Base-by-base conservation (phyloP, 2,797 vertebrate genomes). In the Gallinago nigripennis region DNA sequence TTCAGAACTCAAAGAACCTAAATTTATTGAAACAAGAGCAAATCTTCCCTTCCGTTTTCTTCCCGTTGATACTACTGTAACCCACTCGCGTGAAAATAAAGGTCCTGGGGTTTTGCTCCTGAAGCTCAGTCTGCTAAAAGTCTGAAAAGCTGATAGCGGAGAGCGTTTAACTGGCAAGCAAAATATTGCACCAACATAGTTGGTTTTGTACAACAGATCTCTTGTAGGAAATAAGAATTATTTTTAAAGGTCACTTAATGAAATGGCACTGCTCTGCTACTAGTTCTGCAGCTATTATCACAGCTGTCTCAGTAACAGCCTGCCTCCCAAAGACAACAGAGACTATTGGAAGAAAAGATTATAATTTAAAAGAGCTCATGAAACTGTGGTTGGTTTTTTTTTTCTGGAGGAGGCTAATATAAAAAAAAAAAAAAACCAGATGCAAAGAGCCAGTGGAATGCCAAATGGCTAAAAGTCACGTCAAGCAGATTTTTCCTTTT, bases 171-270 rank as follows among this genome's bases (percentile, higher is more conserved):
- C 50, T 13, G 88, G 39, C 57, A 82, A 75, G 71, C 72, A 57
- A 92, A 96, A 79, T 73, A 87, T 50, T 95, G 53, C 88, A 66
- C 25, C 79, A 77, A 56, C 92, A 35, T 11, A 16, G 64, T 3
- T 1, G 3, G 83, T 9, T 92, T 87, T 71, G 39, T 77, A 39
- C 81, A 73, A 21, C 73, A 85, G 65, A 77, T 19, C 76, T 86
- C 82, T 46, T 46, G 45, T 46, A 51, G 84, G 65, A 92, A 93
- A 65, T 6, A 35, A 60, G 45, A 82, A 80, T 70, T 85, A 12
- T 77, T 69, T 96, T 60, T 82, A 94, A 96, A 95, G 92, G 96
- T 96, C 92, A 94, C 57, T 0, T 86, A 85, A 45, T 91, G 88
- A 80, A 96, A 72, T 9, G 78, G 57, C 72, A 35, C 50, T 54